Evolutionary conservation across 2,888 invertebrate genomes (phyloP).

Genomic region (Allolobophora icterica): DNA sequence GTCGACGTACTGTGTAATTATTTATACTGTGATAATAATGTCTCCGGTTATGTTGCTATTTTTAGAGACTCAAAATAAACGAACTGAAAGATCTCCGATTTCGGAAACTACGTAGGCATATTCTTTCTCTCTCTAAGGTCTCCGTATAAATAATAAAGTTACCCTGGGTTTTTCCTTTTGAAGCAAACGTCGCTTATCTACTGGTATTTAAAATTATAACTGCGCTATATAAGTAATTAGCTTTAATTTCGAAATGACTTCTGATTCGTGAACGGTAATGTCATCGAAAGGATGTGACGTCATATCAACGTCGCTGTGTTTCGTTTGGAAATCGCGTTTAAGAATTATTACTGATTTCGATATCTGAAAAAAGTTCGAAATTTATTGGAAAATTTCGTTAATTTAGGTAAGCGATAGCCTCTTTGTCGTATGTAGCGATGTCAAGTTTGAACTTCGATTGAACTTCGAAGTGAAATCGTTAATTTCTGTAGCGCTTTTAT

Average conservation of each 20-base stretch:
- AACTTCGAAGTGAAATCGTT: not conserved
- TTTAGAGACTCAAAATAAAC: too few species aligned
- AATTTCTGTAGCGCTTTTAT: not conserved
- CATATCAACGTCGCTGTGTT: not conserved
- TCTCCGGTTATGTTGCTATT: too few species aligned
- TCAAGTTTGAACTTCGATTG: not conserved
- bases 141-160: too few species aligned
- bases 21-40: too few species aligned
- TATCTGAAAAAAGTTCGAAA: not conserved
- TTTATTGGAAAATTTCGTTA: not conserved
- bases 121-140: too few species aligned
- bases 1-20: too few species aligned
- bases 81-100: too few species aligned
- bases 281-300: not conserved
- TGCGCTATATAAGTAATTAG: not conserved
- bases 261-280: not conserved
- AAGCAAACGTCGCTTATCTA: too few species aligned
- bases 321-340: not conserved
- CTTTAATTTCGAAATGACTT: not conserved
- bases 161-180: too few species aligned
- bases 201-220: not conserved
- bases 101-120: too few species aligned
- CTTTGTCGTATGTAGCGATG: not conserved
- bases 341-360: not conserved
- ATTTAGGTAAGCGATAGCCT: not conserved